phyloP scores from a whole-genome alignment of 2,797 vertebrate genomes.

The Aulostomus chinensis region DNA sequence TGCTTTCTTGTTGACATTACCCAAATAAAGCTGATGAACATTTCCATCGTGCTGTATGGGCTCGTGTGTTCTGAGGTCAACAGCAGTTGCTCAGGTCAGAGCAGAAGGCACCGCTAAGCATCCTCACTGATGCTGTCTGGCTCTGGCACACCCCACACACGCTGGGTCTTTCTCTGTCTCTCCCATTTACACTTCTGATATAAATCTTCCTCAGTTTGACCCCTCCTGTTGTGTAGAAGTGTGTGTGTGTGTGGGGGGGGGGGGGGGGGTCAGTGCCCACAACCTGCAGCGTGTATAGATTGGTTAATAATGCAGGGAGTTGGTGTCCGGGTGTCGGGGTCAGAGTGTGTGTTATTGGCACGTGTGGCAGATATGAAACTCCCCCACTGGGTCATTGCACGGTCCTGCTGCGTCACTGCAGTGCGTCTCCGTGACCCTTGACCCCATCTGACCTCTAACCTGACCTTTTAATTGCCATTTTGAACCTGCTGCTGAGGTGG shows the following conservation, averaged over 20 bases:
- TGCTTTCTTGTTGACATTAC: too few species aligned
- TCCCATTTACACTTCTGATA: conserved; percentile 27
- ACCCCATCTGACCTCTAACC: conserved; percentile 58
- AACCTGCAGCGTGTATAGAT: conserved; percentile 50
- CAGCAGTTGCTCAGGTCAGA: conserved; percentile 48
- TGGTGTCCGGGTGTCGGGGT: conserved; percentile 37
- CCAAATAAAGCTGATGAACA: too few species aligned
- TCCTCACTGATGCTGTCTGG: conserved; percentile 29
- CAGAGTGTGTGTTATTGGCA: conserved; percentile 52
- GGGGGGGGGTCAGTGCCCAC: too few species aligned
- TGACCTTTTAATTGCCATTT: conserved; percentile 28
- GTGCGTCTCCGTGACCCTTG: conserved; percentile 57
- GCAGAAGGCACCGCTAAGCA: conserved; percentile 64
- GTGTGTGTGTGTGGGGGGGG: conserved; percentile 17
- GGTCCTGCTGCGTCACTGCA: conserved; percentile 42
- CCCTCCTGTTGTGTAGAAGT: conserved; percentile 35
- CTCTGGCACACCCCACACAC: conserved; percentile 35
- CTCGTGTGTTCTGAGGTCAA: conserved; percentile 6
- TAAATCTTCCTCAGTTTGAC: conserved; percentile 24
- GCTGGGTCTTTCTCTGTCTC: conserved; percentile 34
- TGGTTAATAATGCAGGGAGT: conserved; percentile 30
- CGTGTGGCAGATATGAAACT: conserved; percentile 65
- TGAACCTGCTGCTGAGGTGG: conserved; percentile 37
- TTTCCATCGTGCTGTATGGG: conserved; percentile 18
- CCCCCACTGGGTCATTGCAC: conserved; percentile 49